A percentile compares a stretch with the other conserved stretches of the same genome.
Evolutionary conservation across 1,140 invertebrate genomes (phyloP).

Genomic region (Drosophila eugracilis): DNA sequence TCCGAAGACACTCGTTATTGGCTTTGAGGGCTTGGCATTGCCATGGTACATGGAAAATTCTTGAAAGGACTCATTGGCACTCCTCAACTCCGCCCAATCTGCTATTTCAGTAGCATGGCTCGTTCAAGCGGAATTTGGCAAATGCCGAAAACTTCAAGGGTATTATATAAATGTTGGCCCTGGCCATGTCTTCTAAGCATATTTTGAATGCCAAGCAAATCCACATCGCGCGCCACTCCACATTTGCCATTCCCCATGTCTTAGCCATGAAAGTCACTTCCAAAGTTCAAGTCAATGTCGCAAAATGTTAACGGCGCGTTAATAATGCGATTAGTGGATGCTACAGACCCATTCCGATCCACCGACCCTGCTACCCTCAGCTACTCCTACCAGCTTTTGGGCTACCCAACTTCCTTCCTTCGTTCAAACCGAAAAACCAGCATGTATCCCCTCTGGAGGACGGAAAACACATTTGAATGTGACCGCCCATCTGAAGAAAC

Average conservation of each 20-base stretch:
- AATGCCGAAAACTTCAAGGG: slow-evolving; percentile 69
- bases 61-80: background rate
- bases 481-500: slow-evolving; percentile 38
- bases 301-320: slow-evolving; percentile 78
- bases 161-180: slow-evolving; percentile 67
- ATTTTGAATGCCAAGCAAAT: slow-evolving; percentile 60
- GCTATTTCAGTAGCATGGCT: slow-evolving; percentile 3
- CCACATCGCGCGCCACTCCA: slow-evolving; percentile 7
- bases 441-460: slow-evolving; percentile 35
- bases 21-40: slow-evolving; percentile 22
- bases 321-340: slow-evolving; percentile 77
- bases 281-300: slow-evolving; percentile 77
- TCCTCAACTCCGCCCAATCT: background rate
- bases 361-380: slow-evolving; percentile 10
- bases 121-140: slow-evolving; percentile 67
- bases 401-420: background rate
- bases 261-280: slow-evolving; percentile 56
- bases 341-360: slow-evolving; percentile 41
- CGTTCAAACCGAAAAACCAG: slow-evolving; percentile 1
- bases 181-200: slow-evolving; percentile 62
- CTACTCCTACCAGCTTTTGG: background rate
- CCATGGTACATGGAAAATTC: slow-evolving; percentile 34
- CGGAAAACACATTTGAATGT: slow-evolving; percentile 53
- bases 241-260: background rate
- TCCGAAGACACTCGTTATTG: slow-evolving; percentile 32